Conservation (phyloP, 35 echinoderm and acorn worm genomes). For the Apostichopus japonicus region DNA sequence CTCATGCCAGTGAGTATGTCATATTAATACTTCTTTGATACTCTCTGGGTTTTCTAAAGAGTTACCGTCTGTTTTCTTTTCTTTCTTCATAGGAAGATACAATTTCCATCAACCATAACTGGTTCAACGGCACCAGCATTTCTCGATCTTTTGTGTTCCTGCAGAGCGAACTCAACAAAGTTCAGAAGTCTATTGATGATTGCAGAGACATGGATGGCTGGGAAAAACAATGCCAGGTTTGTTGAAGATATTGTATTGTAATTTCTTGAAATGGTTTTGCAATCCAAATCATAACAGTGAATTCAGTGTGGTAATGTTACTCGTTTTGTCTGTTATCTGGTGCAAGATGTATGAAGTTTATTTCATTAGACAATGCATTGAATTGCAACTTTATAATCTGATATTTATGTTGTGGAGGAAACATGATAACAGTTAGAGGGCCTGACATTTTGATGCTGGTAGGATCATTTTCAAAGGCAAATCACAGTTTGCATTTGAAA, state of each 20-base stretch:
- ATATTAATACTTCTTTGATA: too few species aligned
- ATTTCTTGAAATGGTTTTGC: background rate
- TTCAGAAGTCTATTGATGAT: conserved; percentile 84
- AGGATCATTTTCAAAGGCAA: too few species aligned
- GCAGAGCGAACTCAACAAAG: conserved; percentile 66
- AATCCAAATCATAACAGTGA: background rate
- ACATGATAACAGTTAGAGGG: too few species aligned
- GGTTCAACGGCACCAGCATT: conserved; percentile 94
- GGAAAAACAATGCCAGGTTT: conserved; percentile 94
- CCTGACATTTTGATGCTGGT: too few species aligned
- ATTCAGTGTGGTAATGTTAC: background rate
- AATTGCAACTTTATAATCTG: background rate
- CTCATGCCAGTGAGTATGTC: too few species aligned
- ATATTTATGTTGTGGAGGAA: background rate
- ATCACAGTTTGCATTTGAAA: too few species aligned
- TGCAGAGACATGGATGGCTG: conserved; percentile 94
- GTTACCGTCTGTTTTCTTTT: background rate
- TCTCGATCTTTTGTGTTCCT: conserved; percentile 74
- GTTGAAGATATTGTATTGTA: background rate
- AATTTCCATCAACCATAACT: conserved; percentile 98
- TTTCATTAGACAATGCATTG: background rate
- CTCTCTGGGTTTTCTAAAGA: too few species aligned
- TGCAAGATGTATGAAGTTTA: background rate
- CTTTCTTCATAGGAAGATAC: conserved; percentile 81
- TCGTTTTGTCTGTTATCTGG: background rate